Conservation (phyloP, 2,113 vertebrate genomes). For the Podocnemis expansa region DNA sequence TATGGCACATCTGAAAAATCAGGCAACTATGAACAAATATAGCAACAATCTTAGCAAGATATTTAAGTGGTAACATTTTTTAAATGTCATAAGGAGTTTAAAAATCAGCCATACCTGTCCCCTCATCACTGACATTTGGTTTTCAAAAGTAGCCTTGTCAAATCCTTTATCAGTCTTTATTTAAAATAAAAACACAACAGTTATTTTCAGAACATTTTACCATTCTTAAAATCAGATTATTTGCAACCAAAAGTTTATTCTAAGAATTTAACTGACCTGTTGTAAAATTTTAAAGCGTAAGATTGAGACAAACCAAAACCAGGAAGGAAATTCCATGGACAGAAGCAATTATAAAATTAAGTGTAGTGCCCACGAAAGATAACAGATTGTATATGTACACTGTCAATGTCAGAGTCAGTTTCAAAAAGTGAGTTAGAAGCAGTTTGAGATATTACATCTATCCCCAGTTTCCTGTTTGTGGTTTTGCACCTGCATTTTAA, state of each 20-base stretch:
- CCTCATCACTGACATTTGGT: slow-evolving; percentile 98
- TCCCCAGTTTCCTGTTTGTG: not conserved
- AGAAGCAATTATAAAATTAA: not conserved
- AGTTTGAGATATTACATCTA: not conserved
- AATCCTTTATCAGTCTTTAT: slow-evolving; percentile 92
- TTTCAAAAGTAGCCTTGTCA: slow-evolving; percentile 95
- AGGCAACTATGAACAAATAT: not conserved
- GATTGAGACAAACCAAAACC: not conserved
- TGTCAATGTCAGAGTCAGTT: not conserved
- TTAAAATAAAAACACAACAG: not conserved
- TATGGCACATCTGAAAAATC: not conserved
- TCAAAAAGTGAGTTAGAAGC: not conserved
- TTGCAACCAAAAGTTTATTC: not conserved
- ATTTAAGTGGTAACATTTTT: not conserved
- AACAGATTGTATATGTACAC: not conserved
- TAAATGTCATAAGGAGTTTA: not conserved
- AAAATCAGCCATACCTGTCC: slow-evolving; percentile 88
- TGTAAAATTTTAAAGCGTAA: not conserved
- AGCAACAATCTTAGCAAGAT: not conserved
- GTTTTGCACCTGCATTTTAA: not conserved
- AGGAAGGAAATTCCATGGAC: not conserved
- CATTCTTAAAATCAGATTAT: not conserved
- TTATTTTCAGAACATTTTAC: not conserved
- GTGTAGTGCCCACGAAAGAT: not conserved
- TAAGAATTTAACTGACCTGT: not conserved